These are phyloP conservation scores for Diadumene lineata DNA, from an alignment of 92 coral and sea anemone genomes.

Conservation along the genomic window DNA sequence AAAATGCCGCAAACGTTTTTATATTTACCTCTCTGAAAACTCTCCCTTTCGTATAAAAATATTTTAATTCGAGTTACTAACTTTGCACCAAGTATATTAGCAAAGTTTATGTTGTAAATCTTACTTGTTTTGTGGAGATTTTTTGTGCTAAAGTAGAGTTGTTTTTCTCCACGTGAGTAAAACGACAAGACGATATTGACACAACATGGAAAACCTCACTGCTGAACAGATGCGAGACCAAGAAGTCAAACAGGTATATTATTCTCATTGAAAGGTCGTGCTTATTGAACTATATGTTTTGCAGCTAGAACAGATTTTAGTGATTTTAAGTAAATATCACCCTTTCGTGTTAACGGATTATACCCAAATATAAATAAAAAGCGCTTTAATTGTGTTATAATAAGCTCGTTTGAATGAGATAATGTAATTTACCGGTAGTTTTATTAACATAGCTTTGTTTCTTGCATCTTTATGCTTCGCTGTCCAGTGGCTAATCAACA, in stretches of 20 bases:
- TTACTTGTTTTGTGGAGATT: not conserved
- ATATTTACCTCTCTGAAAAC: not conserved
- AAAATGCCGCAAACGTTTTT: not conserved
- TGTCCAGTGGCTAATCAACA: no score
- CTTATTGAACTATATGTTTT: not conserved
- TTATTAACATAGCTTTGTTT: no score
- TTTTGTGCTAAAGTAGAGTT: not conserved
- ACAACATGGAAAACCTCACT: constrained; percentile 52
- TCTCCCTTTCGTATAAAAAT: not conserved
- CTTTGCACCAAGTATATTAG: not conserved
- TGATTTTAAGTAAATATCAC: no score
- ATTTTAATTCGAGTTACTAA: not conserved
- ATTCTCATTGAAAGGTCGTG: not conserved
- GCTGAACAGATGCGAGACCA: constrained; percentile 47
- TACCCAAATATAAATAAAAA: no score
- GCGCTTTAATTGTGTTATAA: no score
- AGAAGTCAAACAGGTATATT: constrained; percentile 56
- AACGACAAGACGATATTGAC: not conserved
- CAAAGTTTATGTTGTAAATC: not conserved
- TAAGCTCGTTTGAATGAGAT: no score
- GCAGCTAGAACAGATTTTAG: no score
- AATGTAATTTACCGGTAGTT: no score
- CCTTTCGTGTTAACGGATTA: no score
- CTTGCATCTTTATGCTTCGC: no score
- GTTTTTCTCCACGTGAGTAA: not conserved